Base-by-base conservation (phyloP, 2,888 invertebrate species). In the Gandaritis pyraliata region DNA sequence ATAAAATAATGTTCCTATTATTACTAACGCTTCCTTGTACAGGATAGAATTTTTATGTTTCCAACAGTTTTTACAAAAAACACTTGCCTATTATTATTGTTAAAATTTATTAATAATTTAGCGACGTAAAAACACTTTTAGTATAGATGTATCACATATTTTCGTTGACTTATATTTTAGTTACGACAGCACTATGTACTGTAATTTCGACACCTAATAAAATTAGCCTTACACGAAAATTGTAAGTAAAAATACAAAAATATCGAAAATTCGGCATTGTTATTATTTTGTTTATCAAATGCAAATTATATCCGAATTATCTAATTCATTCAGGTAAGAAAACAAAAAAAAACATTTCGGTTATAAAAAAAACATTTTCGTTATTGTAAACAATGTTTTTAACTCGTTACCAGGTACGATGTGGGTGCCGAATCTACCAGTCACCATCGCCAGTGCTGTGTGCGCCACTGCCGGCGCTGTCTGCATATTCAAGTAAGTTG, bases 401-500 rank as follows among this genome's bases (percentile, higher is more conserved):
- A n/a, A 16, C 41, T 50, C 2, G 0, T 50, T 58, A 2, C 13
- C 55, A 63, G 59, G 6, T 23, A 54, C 10, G 18, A 90, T 88
- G 85, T 90, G 90, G 88, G 71, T 87, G 38, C 87, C 93, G 29
- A 91, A 90, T 52, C 86, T 92, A 70, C 92, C 94, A 0, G 69
- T 94, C 61, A 79, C 93, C 18, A 72, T 94, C 13, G 77, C 90
- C 15, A 94, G 94, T 70, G 89, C 92, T 0, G 75, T 92, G 48
- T 93, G 93, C 5, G 93, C 94, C 7, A 66, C 85, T 5, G 90
- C 92, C 3, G 95, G 95, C 29, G 81, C 78, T 5, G 75, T 90
- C 4, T 93, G 93, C 69, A 74, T 95, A 66, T 85, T 93, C 69
- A 95, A 94, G 95, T 95, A 67, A 84, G 86, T n/a, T n/a, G n/a